Conservation (phyloP, 92 coral and sea anemone genomes). For the Heteractis magnifica region DNA sequence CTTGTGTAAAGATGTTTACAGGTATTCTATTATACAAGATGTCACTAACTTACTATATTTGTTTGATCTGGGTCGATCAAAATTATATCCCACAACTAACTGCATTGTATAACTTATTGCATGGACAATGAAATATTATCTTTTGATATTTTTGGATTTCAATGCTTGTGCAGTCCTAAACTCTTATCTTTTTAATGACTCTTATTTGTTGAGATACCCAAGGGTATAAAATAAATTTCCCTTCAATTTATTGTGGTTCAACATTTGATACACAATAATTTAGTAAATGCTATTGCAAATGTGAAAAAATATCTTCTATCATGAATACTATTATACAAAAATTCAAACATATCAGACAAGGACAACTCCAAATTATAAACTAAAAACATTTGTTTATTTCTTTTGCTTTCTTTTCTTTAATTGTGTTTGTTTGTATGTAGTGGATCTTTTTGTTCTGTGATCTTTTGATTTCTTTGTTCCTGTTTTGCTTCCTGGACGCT, state of each 20-base stretch:
- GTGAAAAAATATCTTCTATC: no score
- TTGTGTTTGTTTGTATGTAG: constrained; percentile 19
- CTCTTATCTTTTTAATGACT: no score
- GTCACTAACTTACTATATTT: neutral
- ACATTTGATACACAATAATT: no score
- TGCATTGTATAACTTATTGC: no score
- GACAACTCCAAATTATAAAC: neutral
- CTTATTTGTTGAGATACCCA: no score
- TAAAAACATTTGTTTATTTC: neutral
- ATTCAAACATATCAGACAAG: neutral
- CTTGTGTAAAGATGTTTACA: neutral
- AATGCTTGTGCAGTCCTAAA: no score
- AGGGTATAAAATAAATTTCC: no score
- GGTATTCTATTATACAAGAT: neutral
- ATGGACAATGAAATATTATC: no score
- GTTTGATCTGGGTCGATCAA: neutral
- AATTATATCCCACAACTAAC: no score
- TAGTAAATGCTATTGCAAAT: no score
- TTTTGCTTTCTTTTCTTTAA: constrained; percentile 19
- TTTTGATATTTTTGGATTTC: no score
- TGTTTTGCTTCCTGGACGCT: constrained; percentile 25
- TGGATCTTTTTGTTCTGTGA: constrained; percentile 19
- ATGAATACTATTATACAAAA: neutral
- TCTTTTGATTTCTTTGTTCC: constrained; percentile 32
- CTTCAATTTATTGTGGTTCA: no score